Percentiles rank a stretch among this genome's conserved stretches.
Conservation (phyloP, 2,113 vertebrate species). For the Suricata suricatta region DNA sequence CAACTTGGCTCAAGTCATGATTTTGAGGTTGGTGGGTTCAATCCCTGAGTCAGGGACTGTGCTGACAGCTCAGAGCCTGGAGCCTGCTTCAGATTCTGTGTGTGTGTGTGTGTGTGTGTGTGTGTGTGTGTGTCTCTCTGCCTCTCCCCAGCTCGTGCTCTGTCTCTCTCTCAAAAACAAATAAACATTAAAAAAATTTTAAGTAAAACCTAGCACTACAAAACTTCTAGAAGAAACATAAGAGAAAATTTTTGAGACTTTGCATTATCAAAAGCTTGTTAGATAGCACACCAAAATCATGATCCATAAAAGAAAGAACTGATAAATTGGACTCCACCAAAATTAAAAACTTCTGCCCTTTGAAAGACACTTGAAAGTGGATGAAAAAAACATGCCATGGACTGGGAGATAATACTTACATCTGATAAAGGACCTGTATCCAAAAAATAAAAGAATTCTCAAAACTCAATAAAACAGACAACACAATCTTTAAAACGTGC, state of each 20-base stretch:
- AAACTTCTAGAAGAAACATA: not conserved
- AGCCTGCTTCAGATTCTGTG: too few species aligned
- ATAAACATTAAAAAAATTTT: too few species aligned
- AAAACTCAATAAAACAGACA: not conserved
- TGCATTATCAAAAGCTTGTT: not conserved
- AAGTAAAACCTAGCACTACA: not conserved
- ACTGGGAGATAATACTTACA: not conserved
- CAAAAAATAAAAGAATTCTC: not conserved
- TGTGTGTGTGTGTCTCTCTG: too few species aligned
- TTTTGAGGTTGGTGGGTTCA: too few species aligned
- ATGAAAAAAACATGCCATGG: not conserved
- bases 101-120: too few species aligned
- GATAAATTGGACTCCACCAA: not conserved
- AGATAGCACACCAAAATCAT: not conserved
- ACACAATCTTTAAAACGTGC: not conserved
- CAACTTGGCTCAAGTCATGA: too few species aligned
- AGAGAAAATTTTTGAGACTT: not conserved
- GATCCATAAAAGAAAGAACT: not conserved
- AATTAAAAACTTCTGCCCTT: not conserved
- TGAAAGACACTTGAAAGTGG: not conserved
- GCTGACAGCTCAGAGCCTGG: too few species aligned
- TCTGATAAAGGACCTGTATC: not conserved
- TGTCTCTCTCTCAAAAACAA: too few species aligned
- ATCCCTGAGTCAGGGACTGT: too few species aligned
- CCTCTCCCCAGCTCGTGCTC: too few species aligned